These are phyloP conservation scores for Pachyseris speciosa DNA, from an alignment of 64 coral and sea anemone species.

Conservation along the genomic window DNA sequence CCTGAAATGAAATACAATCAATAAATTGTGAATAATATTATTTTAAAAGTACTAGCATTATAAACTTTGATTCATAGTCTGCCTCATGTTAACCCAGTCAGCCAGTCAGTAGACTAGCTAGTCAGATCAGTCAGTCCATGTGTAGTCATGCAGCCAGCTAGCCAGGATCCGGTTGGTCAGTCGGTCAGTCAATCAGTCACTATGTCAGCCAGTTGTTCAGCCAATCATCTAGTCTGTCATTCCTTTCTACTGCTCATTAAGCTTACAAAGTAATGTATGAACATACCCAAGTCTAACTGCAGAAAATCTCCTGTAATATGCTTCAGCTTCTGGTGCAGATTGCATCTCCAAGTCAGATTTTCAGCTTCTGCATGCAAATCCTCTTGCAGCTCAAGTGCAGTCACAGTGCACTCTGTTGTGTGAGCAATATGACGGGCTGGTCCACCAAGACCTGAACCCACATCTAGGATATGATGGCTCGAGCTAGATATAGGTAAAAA, in stretches of 20 bases:
- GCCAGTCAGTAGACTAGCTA: not conserved
- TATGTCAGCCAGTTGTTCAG: not conserved
- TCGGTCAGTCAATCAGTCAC: not conserved
- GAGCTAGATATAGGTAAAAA: conserved; percentile 41
- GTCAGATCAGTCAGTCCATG: not conserved
- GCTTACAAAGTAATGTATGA: not conserved
- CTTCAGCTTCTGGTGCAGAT: conserved; percentile 41
- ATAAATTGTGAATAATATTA: not conserved
- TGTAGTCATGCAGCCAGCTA: too few relatives aligned
- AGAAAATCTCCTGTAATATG: conserved; percentile 80
- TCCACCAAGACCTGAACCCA: conserved; percentile 86
- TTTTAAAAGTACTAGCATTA: too few relatives aligned
- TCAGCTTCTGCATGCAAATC: conserved; percentile 66
- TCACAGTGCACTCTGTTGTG: conserved; percentile 64
- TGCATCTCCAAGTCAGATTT: conserved; percentile 72
- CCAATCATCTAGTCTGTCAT: not conserved
- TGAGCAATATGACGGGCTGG: conserved; percentile 68
- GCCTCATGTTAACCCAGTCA: too few relatives aligned
- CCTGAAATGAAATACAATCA: conserved; percentile 5
- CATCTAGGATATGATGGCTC: conserved; percentile 60
- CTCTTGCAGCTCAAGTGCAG: conserved; percentile 74
- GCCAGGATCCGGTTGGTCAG: not conserved
- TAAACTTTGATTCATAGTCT: too few relatives aligned
- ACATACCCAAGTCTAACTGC: conserved; percentile 60
- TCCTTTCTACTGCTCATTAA: not conserved